Evolutionary conservation across 2,888 invertebrate species (phyloP).

Genomic region (Parasteatoda lunata): DNA sequence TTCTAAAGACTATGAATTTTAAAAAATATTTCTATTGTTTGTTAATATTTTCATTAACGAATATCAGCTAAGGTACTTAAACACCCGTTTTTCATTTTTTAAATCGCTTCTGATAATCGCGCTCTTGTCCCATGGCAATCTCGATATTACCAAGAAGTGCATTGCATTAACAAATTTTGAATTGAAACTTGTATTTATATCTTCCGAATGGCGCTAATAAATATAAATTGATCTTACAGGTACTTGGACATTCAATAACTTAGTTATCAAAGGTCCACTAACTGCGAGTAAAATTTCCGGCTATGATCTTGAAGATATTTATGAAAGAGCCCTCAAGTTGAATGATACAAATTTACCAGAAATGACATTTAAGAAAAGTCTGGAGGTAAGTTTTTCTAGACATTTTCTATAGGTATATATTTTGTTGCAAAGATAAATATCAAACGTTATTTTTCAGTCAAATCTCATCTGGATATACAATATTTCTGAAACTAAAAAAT

Average conservation of each 20-base stretch:
- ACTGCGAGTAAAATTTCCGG: constrained; percentile 31
- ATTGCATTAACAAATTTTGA: neutral
- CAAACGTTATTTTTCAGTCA: too few relatives aligned
- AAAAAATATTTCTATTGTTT: too few relatives aligned
- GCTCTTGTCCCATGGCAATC: too few relatives aligned
- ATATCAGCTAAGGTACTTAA: too few relatives aligned
- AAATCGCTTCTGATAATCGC: too few relatives aligned
- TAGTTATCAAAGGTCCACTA: constrained; percentile 52
- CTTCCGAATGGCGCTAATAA: neutral
- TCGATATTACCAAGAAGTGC: neutral
- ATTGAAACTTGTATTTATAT: neutral
- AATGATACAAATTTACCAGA: constrained; percentile 35
- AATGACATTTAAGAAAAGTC: constrained; percentile 43
- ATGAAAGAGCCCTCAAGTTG: constrained; percentile 49
- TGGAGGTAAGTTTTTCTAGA: constrained; percentile 27
- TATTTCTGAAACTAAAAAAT: too few relatives aligned
- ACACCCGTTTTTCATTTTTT: too few relatives aligned
- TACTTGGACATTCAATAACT: constrained; percentile 59
- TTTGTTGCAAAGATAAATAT: too few relatives aligned
- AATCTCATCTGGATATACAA: too few relatives aligned
- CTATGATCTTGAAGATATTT: constrained; percentile 39
- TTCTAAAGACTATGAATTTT: too few relatives aligned
- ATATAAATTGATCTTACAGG: constrained; percentile 27
- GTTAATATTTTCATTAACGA: too few relatives aligned
- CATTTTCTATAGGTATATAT: too few relatives aligned